Evolutionary conservation across 30 jellyfish, hydroid and myxozoan genomes (phyloP).

Genomic region (Aurelia aurita complex sp. Pacific): DNA sequence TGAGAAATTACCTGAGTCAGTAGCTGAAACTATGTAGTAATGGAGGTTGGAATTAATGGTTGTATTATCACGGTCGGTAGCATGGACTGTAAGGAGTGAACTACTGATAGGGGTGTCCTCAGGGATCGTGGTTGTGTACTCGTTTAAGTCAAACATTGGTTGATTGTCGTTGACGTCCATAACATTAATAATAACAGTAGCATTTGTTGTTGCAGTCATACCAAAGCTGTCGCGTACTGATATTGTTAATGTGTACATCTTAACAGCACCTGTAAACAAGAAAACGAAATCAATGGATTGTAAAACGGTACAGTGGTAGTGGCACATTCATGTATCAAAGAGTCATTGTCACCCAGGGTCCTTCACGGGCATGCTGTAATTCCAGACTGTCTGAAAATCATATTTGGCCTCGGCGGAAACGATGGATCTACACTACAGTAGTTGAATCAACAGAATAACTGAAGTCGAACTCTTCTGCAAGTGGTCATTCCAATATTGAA

Average conservation of each 20-base stretch:
- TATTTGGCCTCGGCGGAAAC: too few species aligned
- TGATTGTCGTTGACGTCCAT: conserved; percentile 87
- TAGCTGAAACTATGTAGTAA: conserved; percentile 70
- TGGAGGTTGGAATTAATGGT: conserved; percentile 31
- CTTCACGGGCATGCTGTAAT: too few species aligned
- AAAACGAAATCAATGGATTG: too few species aligned
- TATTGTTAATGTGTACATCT: conserved; percentile 35
- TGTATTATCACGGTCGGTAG: conserved; percentile 82
- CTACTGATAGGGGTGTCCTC: conserved; percentile 58
- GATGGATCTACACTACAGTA: too few species aligned
- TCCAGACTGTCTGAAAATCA: too few species aligned
- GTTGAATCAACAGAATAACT: too few species aligned
- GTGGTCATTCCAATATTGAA: too few species aligned
- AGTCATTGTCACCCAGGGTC: too few species aligned
- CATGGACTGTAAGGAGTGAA: conserved; percentile 73
- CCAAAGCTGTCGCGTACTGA: conserved; percentile 64
- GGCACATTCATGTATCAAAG: too few species aligned
- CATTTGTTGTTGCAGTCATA: conserved; percentile 27
- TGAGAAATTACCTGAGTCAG: conserved; percentile 86
- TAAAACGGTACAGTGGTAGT: too few species aligned
- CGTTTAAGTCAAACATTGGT: conserved; percentile 77
- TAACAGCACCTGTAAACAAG: conserved; percentile 26
- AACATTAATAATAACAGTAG: conserved; percentile 59
- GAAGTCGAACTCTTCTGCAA: too few species aligned
- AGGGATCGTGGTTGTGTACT: conserved; percentile 37